These are phyloP conservation scores for Callaeas wilsoni DNA, from an alignment of 2,113 vertebrate genomes.

Conservation along the genomic window DNA sequence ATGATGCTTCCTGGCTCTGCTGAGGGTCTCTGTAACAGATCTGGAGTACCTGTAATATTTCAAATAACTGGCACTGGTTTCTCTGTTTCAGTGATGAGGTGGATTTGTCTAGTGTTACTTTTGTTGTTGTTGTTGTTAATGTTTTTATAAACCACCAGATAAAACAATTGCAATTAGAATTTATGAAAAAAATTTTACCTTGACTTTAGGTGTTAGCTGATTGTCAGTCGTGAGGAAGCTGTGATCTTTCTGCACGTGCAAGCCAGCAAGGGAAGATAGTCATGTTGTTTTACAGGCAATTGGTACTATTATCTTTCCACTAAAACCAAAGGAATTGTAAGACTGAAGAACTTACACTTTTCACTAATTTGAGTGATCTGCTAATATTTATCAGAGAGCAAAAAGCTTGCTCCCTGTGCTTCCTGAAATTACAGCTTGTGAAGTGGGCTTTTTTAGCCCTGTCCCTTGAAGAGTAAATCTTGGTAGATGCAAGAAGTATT, in stretches of 20 bases:
- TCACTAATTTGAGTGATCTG: neutral
- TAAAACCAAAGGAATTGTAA: neutral
- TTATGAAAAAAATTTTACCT: neutral
- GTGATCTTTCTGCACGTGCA: neutral
- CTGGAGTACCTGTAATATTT: neutral
- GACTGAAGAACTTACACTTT: neutral
- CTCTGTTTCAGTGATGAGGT: neutral
- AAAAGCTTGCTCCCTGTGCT: neutral
- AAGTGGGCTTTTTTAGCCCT: neutral
- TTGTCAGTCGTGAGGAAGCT: neutral
- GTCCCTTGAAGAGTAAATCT: neutral
- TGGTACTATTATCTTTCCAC: neutral
- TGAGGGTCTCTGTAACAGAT: neutral
- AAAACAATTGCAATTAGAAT: neutral
- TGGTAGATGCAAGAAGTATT: neutral
- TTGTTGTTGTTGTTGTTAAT: neutral
- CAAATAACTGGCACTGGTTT: neutral
- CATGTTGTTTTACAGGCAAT: neutral
- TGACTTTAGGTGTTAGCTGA: neutral
- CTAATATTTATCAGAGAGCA: neutral
- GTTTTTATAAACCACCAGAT: neutral
- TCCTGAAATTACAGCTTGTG: neutral
- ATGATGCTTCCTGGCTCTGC: neutral
- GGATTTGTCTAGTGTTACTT: neutral
- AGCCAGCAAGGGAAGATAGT: neutral